phyloP scores from a whole-genome alignment of 2,888 invertebrate genomes.

The Temnothorax rugatulus region DNA sequence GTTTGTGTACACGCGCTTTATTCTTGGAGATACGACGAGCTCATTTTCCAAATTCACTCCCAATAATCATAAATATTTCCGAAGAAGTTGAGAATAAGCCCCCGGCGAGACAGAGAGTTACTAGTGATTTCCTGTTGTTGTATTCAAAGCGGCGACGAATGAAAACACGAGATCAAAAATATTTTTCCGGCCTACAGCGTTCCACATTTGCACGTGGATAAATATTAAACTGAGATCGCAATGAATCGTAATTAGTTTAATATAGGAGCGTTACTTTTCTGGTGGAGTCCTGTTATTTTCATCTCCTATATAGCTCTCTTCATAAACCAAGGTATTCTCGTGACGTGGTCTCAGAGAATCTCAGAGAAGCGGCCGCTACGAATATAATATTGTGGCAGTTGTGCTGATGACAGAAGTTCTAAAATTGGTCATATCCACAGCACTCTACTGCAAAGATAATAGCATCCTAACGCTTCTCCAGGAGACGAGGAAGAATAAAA shows the following conservation, averaged over 20 bases:
- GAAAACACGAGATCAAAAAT: conserved; percentile 27
- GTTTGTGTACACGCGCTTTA: conserved; percentile 16
- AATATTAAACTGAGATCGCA: conserved; percentile 42
- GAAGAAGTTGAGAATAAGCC: conserved; percentile 17
- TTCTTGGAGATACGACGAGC: not conserved
- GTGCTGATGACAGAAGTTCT: conserved; percentile 95
- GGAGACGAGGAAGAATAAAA: conserved; percentile 79
- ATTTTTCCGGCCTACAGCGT: conserved; percentile 22
- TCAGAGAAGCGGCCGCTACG: conserved; percentile 93
- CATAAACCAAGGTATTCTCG: conserved; percentile 97
- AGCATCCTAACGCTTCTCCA: conserved; percentile 73
- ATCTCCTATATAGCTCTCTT: conserved; percentile 95
- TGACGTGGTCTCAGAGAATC: conserved; percentile 96
- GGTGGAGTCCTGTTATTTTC: conserved; percentile 92
- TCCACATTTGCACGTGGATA: conserved; percentile 23
- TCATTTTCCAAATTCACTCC: not conserved
- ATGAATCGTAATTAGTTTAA: conserved; percentile 29
- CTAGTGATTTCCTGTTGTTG: conserved; percentile 15
- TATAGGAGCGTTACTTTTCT: not conserved
- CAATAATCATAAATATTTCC: conserved; percentile 33
- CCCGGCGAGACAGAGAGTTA: not conserved
- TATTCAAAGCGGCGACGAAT: not conserved
- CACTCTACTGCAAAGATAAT: conserved; percentile 90
- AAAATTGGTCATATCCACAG: conserved; percentile 92
- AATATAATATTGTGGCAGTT: conserved; percentile 95